Evolutionary conservation across 2,797 vertebrate species (phyloP), one percentile per base, ranked within the genome.

Genomic region (Pangasius mekongensis): DNA sequence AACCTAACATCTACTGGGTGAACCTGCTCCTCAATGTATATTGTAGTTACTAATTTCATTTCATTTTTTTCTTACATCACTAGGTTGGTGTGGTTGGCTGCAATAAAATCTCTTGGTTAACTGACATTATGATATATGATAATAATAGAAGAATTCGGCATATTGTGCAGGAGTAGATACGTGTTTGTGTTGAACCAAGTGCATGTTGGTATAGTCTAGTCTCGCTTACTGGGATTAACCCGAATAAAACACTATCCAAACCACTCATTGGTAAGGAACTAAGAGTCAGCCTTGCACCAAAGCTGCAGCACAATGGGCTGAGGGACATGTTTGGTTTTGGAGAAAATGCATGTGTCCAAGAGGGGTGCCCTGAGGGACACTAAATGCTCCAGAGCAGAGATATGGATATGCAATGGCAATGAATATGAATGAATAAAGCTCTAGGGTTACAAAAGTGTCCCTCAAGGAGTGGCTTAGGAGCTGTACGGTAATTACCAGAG

Each of bases 181-280:
- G 71, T 77, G 62, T 67, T 30, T 86, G 58, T 86, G 22, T 86
- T 71, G 30, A 84, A 81, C 80, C 82, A 89, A 88, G 87, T 77
- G 73, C 73, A 86, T 86, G 85, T 89, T 90, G 90, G 92, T 94
- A 93, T 88, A 91, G 92, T 89, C 92, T 91, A 83, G 91, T 89
- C 90, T 90, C 92, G 92, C 92, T 94, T 93, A 92, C 92, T 87
- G 90, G 94, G 93, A 96, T 96, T 95, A 95, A 89, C 89, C 87
- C 66, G 93, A 94, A 95, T 95, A 93, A 93, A 92, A 83, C 43
- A 74, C 93, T 93, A 93, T 95, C 92, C 92, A 94, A 96, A 94
- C 93, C 92, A 91, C 90, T 89, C 73, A 77, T 81, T 92, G 89
- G 36, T 90, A 90, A 94, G 93, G 94, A 95, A 95, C 92, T 93